Percentiles rank a stretch among this genome's conserved stretches.
phyloP scores from a whole-genome alignment of 2,113 vertebrate genomes.

The Ctenodactylus gundi region DNA sequence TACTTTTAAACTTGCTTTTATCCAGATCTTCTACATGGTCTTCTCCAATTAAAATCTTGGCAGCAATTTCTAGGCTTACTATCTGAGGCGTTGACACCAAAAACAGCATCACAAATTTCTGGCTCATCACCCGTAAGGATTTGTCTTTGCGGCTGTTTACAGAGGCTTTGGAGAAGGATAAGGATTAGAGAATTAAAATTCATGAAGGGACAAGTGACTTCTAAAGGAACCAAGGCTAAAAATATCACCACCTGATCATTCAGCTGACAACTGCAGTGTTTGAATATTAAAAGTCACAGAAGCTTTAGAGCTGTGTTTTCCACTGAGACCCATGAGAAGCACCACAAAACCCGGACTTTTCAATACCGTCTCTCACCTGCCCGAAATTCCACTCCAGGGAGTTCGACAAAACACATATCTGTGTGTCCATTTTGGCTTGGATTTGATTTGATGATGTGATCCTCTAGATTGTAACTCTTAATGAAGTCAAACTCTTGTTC shows the following conservation, averaged over 20 bases:
- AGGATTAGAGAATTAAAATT: conserved; percentile 71
- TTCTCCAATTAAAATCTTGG: conserved; percentile 97
- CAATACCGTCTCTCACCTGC: conserved; percentile 86
- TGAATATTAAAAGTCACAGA: neutral
- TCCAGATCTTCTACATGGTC: conserved; percentile 92
- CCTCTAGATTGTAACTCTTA: conserved; percentile 85
- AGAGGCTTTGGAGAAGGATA: conserved; percentile 85
- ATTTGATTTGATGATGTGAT: conserved; percentile 72
- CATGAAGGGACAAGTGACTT: conserved; percentile 49
- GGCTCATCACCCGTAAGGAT: conserved; percentile 97
- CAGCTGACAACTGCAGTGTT: neutral
- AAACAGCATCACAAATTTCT: conserved; percentile 99
- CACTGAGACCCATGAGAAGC: neutral
- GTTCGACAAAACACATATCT: conserved; percentile 91
- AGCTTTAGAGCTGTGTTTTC: neutral
- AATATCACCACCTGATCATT: conserved; percentile 40
- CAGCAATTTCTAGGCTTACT: conserved; percentile 95
- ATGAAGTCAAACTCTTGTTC: conserved; percentile 85
- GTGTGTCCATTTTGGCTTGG: conserved; percentile 80
- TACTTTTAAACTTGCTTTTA: conserved; percentile 99
- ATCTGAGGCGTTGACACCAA: conserved; percentile 92
- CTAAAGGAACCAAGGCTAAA: conserved; percentile 58
- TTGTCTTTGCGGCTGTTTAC: conserved; percentile 97
- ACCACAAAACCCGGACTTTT: accelerated
- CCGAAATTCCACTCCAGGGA: conserved; percentile 93